Base-by-base conservation (phyloP, 1,140 invertebrate genomes). In the Steinernema khuongi region DNA sequence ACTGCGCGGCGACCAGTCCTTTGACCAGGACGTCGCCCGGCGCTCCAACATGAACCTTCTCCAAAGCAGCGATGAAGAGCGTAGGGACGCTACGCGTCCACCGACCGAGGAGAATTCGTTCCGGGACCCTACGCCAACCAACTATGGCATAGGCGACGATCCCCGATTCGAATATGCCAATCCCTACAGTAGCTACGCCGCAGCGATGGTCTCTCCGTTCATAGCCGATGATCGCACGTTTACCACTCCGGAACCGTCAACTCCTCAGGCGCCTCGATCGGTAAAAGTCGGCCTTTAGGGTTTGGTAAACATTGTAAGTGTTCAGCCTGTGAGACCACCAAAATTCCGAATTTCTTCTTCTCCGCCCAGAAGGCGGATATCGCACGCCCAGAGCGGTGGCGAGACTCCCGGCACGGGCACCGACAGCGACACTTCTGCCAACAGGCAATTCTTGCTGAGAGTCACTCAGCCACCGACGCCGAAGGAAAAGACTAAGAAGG, bases 161-260 rank as follows among this genome's bases (percentile, higher is more conserved):
- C 50, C 7, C 14, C 11, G 50, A 60, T 60, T 60, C 50, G 50
- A 60, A 22, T 60, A 60, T 22, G 50, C 50, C 14, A 60, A 60
- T 60, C 50, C 50, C 22, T 60, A 60, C 50, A 60, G 50, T 26
- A 60, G 50, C 50, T 60, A 60, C 50, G 50, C 50, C 14, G 50
- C 50, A 4, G 50, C 50, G 7, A 60, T 60, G 50, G 22, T 60
- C 50, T 60, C 50, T 2, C 50, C 50, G 19, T 22, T 60, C 11
- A 14, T 14, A 2, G 4, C 11, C 50, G 50, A 60, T 14, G 50
- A 60, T 22, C 50, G 2, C 14, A 60, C 19, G 50, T 60, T 60
- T 60, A 22, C 26, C 14, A 11, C 36, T n/a, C 7, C 36, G 7
- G 36, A 41, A 41, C 7, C 36, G 36, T n/a, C 7, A 41, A 60